Conservation (phyloP, 1,140 invertebrate species). For the Bombus picipes region DNA sequence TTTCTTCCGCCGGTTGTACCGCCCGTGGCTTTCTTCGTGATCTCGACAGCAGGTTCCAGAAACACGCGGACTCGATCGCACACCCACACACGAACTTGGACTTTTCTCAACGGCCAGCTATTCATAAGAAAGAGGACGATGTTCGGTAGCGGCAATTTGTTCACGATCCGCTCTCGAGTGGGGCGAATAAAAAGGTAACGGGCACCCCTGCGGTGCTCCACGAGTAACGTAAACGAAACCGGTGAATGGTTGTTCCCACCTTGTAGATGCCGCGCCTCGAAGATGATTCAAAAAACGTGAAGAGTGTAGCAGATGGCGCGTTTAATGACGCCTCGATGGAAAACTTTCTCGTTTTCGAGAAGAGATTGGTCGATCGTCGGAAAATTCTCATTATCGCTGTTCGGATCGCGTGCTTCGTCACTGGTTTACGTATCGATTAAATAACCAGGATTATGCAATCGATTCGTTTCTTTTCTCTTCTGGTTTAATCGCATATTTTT, state of each 20-base stretch:
- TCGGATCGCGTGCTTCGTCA: too few relatives aligned
- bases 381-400: not conserved
- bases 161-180: slow-evolving; percentile 22
- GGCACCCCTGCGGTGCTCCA: slow-evolving; percentile 35
- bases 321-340: not conserved
- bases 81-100: slow-evolving; percentile 2
- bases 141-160: slow-evolving; percentile 46
- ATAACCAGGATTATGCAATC: not conserved
- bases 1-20: not conserved
- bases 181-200: slow-evolving; percentile 31
- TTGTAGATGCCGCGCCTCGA: not conserved
- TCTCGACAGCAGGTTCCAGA: slow-evolving; percentile 1
- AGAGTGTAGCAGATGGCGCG: slow-evolving; percentile 44
- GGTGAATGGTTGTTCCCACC: slow-evolving; percentile 25
- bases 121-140: not conserved
- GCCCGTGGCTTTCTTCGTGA: slow-evolving; percentile 18
- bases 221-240: slow-evolving; percentile 26
- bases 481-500: not conserved
- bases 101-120: not conserved
- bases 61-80: not conserved
- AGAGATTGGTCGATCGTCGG: not conserved
- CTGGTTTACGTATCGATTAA: not conserved
- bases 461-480: not conserved
- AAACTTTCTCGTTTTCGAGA: not conserved
- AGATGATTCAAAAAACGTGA: slow-evolving; percentile 22